Conservation (phyloP, 2,888 invertebrate genomes). For the Hoplodrina ambigua region DNA sequence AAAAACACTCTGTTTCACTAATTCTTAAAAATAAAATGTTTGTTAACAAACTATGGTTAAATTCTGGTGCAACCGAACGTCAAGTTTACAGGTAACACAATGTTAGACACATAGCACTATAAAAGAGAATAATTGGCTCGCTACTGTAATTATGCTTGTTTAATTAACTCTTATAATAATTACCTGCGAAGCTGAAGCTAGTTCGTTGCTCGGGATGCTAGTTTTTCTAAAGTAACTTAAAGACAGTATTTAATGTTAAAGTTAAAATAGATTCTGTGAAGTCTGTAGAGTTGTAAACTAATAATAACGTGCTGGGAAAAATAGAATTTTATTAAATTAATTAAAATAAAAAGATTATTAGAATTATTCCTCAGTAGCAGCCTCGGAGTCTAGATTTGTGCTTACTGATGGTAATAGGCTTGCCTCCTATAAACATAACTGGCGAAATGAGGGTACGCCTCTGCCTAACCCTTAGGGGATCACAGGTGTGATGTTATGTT, state of each 20-base stretch:
- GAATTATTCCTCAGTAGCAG: no score
- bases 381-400: no score
- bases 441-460: no score
- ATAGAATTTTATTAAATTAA: background rate
- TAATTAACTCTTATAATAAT: slow-evolving; percentile 68
- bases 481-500: no score
- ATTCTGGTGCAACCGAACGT: slow-evolving; percentile 40
- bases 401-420: no score
- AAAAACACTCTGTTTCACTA: no score
- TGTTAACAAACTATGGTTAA: slow-evolving; percentile 46
- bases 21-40: slow-evolving; percentile 15
- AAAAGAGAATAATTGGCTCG: slow-evolving; percentile 78
- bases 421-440: no score
- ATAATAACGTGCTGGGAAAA: background rate
- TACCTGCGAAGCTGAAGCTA: slow-evolving; percentile 20
- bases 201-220: slow-evolving; percentile 11
- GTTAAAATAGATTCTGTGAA: background rate
- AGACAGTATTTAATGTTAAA: slow-evolving; percentile 7
- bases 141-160: slow-evolving; percentile 71
- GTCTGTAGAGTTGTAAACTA: background rate
- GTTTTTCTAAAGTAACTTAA: slow-evolving; percentile 27
- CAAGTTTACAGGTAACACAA: slow-evolving; percentile 64
- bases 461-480: no score
- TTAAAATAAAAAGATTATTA: no score
- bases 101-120: slow-evolving; percentile 82